phyloP scores from a whole-genome alignment of 2,113 vertebrate species.

The Seriola rivoliana region DNA sequence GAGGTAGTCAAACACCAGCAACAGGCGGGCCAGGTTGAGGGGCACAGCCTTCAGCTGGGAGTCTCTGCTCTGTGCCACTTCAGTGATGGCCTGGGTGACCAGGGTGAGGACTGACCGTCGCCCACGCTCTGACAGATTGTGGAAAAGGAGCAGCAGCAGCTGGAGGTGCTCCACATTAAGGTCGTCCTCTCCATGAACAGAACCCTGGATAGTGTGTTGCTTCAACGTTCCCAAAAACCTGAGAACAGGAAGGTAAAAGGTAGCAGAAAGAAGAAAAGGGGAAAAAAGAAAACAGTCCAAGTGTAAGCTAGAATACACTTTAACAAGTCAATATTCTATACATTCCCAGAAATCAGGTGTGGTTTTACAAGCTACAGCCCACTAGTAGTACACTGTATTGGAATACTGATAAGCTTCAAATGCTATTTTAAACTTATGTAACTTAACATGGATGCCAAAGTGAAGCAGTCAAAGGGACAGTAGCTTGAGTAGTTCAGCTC shows the following conservation, averaged over 20 bases:
- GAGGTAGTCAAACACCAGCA: constrained; percentile 95
- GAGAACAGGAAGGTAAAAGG: neutral
- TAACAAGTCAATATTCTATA: neutral
- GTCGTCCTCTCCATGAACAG: constrained; percentile 91
- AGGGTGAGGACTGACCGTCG: constrained; percentile 88
- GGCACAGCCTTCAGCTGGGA: constrained; percentile 90
- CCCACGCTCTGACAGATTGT: constrained; percentile 93
- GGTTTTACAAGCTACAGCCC: neutral
- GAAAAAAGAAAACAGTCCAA: neutral
- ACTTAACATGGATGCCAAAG: neutral
- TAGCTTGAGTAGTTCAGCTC: neutral
- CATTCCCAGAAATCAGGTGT: neutral
- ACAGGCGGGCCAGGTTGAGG: constrained; percentile 90
- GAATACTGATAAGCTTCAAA: neutral
- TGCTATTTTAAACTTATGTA: neutral
- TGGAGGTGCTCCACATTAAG: constrained; percentile 97
- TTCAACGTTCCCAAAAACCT: constrained; percentile 96
- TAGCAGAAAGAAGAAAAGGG: neutral
- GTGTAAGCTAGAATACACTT: neutral
- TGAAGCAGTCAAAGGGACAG: neutral
- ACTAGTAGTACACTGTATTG: neutral
- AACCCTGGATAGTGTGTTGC: constrained; percentile 91
- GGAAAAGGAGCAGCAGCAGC: constrained; percentile 96
- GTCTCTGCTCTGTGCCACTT: constrained; percentile 89
- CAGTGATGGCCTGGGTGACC: constrained; percentile 91